Evolutionary conservation across 2,113 vertebrate genomes (phyloP), one percentile per base, ranked within the genome.

Genomic region (Pluvianellus socialis): DNA sequence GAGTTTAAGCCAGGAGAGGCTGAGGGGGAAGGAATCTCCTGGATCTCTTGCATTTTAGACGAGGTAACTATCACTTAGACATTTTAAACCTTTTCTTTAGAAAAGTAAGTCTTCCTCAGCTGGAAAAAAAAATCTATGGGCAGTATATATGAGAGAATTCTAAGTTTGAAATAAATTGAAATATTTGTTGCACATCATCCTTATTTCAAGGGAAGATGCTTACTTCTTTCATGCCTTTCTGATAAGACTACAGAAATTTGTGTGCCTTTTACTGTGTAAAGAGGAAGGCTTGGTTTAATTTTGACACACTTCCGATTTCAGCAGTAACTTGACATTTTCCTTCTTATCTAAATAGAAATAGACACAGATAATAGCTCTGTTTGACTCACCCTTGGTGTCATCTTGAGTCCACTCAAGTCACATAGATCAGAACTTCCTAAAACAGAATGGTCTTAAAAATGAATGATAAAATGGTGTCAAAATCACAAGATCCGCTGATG

Each of bases 261-360:
- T 68, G 92, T 96, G 92, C 96, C 92, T 96, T 94, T 91, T 91
- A 79, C 87, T 79, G 70, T 44, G 13, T 86, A 68, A 95, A 96
- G 73, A 85, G 75, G 95, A 97, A 92, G 67, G 88, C 79, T 96
- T 82, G 83, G 85, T 92, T 92, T 77, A 95, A 58, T 81, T 87
- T 93, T 96, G 94, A 82, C 83, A 91, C 79, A 22, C 50, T 95
- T 97, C 90, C 87, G 52, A 81, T 93, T 92, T 91, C 79, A 94
- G 58, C 87, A 96, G 86, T 82, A 95, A 71, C 90, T 75, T 80
- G 84, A 74, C 49, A 47, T 88, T 95, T 90, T 80, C 58, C 65
- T 85, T 85, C 62, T 92, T 94, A 71, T 27, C 55, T 96, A 83
- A 94, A 87, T 82, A 86, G 86, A 89, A 87, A 42, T 40, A 77